Evolutionary conservation across 2,888 invertebrate genomes (phyloP), one percentile per base, ranked within the genome.

Genomic region (Catonia carolina): DNA sequence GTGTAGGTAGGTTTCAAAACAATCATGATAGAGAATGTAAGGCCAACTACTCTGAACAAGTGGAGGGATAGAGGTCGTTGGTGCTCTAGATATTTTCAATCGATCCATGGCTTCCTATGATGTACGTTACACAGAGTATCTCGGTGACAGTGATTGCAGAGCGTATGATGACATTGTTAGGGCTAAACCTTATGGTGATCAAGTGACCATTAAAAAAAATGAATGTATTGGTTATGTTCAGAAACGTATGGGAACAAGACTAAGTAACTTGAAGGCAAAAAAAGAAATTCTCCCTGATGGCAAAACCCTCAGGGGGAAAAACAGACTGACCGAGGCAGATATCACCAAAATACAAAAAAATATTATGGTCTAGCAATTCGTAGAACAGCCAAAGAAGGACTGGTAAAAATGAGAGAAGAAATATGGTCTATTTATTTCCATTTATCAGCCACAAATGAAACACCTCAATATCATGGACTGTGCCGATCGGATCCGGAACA

Each of bases 281-380:
- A 49, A 10, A 10, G 18, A 14, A 4, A 18, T 31, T 39, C 20
- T 36, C 17, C 15, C 5, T 49, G 54, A 56, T 18, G 56, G 55
- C 37, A 54, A 56, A 48, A 60, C 58, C 20, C 47, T 61, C 12
- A 55, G 58, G 47, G 63, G 62, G 12, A 61, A 57, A 62, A 61
- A 59, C 2, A 62, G 64, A 51, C 50, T 68, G 18, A 64, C 62
- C 6, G 63, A 65, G 20, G 57, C 58, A 42, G 22, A 64, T 14
- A 65, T 68, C 14, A 56, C 63, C 35, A 59, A 64, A 52, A 39
- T 68, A 35, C 64, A n/a, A n/a, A 62, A 27, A 56, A 50, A 15
- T 68, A 62, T 56, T 67, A 67, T 52, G 65, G 66, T 12, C 41
- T 63, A 10, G 66, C 65, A n/a, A 67, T 67, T 52, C 48, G 63